Percentiles rank a stretch among this genome's conserved stretches.
These are phyloP conservation scores for Lutjanus erythropterus DNA, from an alignment of 2,113 vertebrate genomes.

Conservation along the genomic window DNA sequence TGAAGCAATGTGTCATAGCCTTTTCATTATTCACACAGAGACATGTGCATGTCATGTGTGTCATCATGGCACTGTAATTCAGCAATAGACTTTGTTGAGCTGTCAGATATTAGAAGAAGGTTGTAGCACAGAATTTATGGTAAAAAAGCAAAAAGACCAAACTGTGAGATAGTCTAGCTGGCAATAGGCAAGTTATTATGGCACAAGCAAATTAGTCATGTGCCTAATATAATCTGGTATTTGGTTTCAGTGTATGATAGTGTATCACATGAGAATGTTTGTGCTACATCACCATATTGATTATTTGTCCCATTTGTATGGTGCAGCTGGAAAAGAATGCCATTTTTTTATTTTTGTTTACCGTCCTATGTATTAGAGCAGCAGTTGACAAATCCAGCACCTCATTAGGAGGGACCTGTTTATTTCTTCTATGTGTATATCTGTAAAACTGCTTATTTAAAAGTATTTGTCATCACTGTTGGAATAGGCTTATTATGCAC, in stretches of 20 bases:
- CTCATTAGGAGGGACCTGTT: neutral
- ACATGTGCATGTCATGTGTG: constrained; percentile 17
- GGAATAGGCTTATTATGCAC: neutral
- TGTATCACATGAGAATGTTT: neutral
- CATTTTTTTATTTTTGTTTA: too few species aligned
- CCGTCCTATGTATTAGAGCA: neutral
- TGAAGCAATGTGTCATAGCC: constrained; percentile 8
- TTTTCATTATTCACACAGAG: too few species aligned
- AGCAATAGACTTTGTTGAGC: neutral
- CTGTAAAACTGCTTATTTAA: neutral
- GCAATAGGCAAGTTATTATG: fast-evolving
- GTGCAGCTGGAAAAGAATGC: neutral
- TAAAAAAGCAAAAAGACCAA: too few species aligned
- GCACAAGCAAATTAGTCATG: neutral
- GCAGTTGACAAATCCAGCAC: neutral
- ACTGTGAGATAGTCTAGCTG: too few species aligned
- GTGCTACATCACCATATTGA: neutral
- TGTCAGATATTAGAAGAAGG: neutral
- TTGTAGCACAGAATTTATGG: neutral
- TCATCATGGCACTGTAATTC: neutral
- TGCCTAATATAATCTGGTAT: neutral
- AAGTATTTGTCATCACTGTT: neutral
- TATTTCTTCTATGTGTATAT: neutral
- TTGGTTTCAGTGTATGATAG: neutral
- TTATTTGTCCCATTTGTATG: neutral